Conservation (phyloP, 2,888 invertebrate genomes). For the Oeneis ivallda region DNA sequence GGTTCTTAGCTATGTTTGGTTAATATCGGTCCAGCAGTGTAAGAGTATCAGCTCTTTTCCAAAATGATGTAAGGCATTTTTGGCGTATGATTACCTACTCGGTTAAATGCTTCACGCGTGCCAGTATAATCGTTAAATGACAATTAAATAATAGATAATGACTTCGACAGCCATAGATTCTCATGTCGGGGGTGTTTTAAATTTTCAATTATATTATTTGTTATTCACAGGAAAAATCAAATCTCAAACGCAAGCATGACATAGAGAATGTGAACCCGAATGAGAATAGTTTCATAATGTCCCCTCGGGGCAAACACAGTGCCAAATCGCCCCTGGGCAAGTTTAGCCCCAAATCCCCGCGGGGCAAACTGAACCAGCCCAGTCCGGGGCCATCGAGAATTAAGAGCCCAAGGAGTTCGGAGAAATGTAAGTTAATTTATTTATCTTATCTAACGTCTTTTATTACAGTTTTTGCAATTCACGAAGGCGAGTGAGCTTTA, state of each 20-base stretch:
- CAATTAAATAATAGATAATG: too few relatives aligned
- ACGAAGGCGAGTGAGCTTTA: too few relatives aligned
- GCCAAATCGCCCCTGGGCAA: slow-evolving; percentile 48
- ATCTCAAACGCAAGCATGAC: slow-evolving; percentile 61
- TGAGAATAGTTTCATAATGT: slow-evolving; percentile 45
- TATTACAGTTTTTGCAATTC: too few relatives aligned
- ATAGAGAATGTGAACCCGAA: slow-evolving; percentile 75
- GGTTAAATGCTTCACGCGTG: too few relatives aligned
- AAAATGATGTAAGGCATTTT: too few relatives aligned
- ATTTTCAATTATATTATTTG: neutral
- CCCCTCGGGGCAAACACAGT: slow-evolving; percentile 45
- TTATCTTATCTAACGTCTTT: neutral
- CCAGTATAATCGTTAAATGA: too few relatives aligned
- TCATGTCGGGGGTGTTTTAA: too few relatives aligned
- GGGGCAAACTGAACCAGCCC: slow-evolving; percentile 48
- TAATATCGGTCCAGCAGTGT: too few relatives aligned
- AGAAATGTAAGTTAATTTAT: slow-evolving; percentile 54
- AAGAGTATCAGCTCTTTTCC: too few relatives aligned
- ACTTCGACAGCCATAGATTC: too few relatives aligned
- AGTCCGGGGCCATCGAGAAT: slow-evolving; percentile 55
- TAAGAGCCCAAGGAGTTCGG: slow-evolving; percentile 56
- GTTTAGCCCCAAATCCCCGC: slow-evolving; percentile 30
- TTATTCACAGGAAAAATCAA: slow-evolving; percentile 48
- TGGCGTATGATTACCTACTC: too few relatives aligned
- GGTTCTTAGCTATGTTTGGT: too few relatives aligned